Evolutionary conservation across 2,113 vertebrate species (phyloP), one percentile per base, ranked within the genome.

Genomic region (Hiodon tergisus): DNA sequence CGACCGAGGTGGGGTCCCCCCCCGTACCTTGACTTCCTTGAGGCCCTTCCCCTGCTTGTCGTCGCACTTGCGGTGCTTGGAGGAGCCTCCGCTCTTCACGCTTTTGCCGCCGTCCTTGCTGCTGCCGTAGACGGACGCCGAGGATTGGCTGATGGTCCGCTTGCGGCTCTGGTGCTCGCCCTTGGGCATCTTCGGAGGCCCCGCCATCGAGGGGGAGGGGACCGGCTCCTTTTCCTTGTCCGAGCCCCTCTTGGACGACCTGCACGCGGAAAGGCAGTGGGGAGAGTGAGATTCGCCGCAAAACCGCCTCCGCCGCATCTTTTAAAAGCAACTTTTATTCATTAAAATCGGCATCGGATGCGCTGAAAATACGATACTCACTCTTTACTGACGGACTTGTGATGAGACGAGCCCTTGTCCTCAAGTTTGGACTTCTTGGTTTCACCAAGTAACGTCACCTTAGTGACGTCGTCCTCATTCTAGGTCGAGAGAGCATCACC

Each of bases 341-440:
- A 8, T 66, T 66, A 66, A 66, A 66, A 66, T 66, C 31, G 10
- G 48, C 17, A 48, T 2, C 48, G 46, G 13, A 48, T 10, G 31
- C 13, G 9, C 5, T 48, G 9, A n/a, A 69, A 71, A 53, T 72
- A 1, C 31, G 1, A 51, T 79, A 94, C 96, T 84, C 87, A 99
- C 97, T 98, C 96, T 92, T 94, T 96, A 69, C 83, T 95, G 90
- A 93, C 93, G 80, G 86, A 88, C 86, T 97, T 98, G 87, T 97
- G 95, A 84, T 92, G 92, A 47, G 93, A 92, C 5, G 87, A 80
- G 76, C 88, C 87, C 85, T 98, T 99, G 7, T 98, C 95, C 77
- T 99, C 96, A 3, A 87, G 84, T 88, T 95, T 96, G 53, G 93
- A 90, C 81, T 96, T 94, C 88, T 99, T 99, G 89, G 87, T 93